phyloP scores from a whole-genome alignment of 2,888 invertebrate genomes.

The Scrobipalpa costella region DNA sequence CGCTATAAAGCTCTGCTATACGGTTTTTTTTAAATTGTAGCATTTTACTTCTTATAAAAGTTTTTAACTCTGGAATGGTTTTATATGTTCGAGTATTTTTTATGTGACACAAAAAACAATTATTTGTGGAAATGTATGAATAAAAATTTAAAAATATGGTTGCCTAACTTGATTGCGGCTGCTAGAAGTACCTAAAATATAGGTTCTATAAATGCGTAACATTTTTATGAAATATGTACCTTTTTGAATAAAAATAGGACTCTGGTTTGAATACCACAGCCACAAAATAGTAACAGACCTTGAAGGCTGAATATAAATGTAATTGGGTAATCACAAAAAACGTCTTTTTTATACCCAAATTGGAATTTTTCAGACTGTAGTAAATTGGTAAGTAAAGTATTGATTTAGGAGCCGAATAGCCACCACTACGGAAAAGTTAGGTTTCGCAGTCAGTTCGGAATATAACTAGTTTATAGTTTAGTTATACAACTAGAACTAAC shows the following conservation, averaged over 20 bases:
- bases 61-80: not conserved
- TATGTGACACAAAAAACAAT: too few species aligned
- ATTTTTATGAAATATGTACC: not conserved
- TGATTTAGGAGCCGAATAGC: not conserved
- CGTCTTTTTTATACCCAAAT: not conserved
- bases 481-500: slow-evolving; percentile 7
- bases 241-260: slow-evolving; percentile 1
- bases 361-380: not conserved
- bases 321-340: not conserved
- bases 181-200: too few species aligned
- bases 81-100: not conserved
- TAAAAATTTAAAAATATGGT: too few species aligned
- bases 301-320: slow-evolving; percentile 4
- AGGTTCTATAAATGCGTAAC: too few species aligned
- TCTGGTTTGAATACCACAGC: slow-evolving; percentile 1
- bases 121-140: too few species aligned
- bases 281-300: not conserved
- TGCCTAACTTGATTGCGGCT: too few species aligned
- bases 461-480: not conserved
- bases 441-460: not conserved
- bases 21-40: not conserved
- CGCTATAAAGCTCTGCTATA: not conserved
- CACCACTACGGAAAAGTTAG: not conserved
- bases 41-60: not conserved
- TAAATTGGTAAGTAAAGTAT: not conserved